Base-by-base conservation (phyloP, 2,888 invertebrate genomes). In the Epiblema foenella region DNA sequence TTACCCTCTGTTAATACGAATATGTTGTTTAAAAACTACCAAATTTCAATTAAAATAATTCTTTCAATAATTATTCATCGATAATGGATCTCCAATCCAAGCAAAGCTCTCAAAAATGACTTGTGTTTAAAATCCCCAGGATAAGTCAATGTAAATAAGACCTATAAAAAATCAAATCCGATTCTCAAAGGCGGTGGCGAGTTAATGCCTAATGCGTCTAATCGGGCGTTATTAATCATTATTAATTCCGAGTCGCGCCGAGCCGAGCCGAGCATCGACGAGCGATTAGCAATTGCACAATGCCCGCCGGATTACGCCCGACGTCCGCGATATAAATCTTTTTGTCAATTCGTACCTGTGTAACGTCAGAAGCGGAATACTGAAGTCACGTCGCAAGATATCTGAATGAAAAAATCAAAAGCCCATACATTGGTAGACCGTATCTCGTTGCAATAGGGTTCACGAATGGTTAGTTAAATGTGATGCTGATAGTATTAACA, bases 251-350 rank as follows among this genome's bases (percentile, higher is more conserved):
- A 86, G 86, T 86, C 85, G 84, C 86, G 86, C 86, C 85, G 84
- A 80, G 80, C 80, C 80, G 64, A 69, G 70, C 70, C 70, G 71
- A 62, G 79, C 83, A 79, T 79, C 83, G 87, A 79, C 90, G 91
- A 91, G 91, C 91, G 93, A 93, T 93, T 93, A 93, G 88, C 90
- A 84, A 87, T 93, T 91, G 91, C 92, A 93, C 92, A 93, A 93
- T 92, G 88, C 81, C 79, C 85, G 83, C 79, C 89, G 91, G 92
- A 93, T 92, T 91, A 92, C 83, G 84, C 79, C 76, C 84, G 83
- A 85, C 87, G 86, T 81, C 80, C 83, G 86, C 89, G 89, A 92
- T 91, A 89, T 91, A 71, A 71, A 91, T 90, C 90, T 93, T 91
- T 91, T 90, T 90, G 91, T 91, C 89, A 90, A 89, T 88, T 86